A percentile compares a stretch with the other conserved stretches of the same genome.
Conservation (phyloP, 2,888 invertebrate species). For the Theretra japonica region DNA sequence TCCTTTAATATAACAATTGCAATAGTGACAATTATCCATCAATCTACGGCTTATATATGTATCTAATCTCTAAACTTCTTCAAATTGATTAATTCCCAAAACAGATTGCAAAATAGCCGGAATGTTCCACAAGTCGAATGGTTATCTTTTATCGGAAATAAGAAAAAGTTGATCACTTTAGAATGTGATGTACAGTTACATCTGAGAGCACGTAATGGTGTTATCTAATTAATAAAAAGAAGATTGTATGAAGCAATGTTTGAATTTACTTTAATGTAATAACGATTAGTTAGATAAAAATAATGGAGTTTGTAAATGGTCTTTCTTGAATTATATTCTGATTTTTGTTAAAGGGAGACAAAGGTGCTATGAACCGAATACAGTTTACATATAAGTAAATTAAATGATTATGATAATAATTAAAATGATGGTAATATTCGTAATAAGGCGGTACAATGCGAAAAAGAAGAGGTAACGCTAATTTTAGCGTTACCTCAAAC, state of each 20-base stretch:
- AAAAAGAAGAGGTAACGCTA: too few species aligned
- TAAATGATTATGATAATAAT: too few species aligned
- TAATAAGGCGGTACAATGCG: too few species aligned
- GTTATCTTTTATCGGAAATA: constrained; percentile 15
- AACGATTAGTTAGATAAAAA: not conserved
- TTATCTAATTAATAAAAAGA: constrained; percentile 22
- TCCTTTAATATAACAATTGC: too few species aligned
- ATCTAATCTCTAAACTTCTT: not conserved
- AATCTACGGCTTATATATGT: not conserved
- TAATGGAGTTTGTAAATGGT: not conserved
- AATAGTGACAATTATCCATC: too few species aligned
- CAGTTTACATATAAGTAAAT: too few species aligned
- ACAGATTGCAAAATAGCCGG: not conserved
- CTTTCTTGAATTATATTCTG: not conserved
- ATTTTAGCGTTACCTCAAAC: too few species aligned
- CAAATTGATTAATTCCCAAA: not conserved
- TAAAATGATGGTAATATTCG: too few species aligned
- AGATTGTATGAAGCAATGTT: not conserved
- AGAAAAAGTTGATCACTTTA: constrained; percentile 1
- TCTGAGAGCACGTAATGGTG: not conserved
- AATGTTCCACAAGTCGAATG: not conserved
- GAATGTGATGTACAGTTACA: constrained; percentile 20
- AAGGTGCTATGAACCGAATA: too few species aligned
- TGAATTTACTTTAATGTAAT: constrained; percentile 7
- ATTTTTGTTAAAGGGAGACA: too few species aligned